Conservation (phyloP, 2,113 vertebrate genomes). For the Apodemus sylvaticus region DNA sequence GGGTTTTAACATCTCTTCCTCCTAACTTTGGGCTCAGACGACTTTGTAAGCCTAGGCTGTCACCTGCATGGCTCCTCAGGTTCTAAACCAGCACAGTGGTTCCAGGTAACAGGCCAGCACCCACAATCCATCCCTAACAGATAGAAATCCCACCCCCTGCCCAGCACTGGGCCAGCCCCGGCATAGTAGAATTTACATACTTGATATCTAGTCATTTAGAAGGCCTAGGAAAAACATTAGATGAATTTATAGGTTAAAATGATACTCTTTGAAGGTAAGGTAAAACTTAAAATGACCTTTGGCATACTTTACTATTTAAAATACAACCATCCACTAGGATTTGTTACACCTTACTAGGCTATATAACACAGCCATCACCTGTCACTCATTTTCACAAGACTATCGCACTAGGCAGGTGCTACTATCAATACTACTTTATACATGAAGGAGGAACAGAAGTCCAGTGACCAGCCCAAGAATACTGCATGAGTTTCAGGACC, state of each 20-base stretch:
- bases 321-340: background rate
- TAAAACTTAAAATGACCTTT: slow-evolving; percentile 11
- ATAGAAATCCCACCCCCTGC: background rate
- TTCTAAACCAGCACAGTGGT: background rate
- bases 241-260: slow-evolving; percentile 25
- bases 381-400: slow-evolving; percentile 26
- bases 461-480: slow-evolving; percentile 2
- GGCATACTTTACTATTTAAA: background rate
- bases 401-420: background rate
- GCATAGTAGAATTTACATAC: background rate
- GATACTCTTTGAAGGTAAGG: background rate
- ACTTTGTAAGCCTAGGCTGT: background rate
- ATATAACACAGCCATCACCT: background rate
- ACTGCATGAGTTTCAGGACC: background rate
- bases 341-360: slow-evolving; percentile 14
- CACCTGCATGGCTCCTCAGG: background rate
- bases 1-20: background rate
- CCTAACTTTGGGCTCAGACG: background rate
- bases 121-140: background rate
- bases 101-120: background rate
- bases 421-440: background rate
- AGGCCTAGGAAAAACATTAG: background rate
- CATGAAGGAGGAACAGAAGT: background rate
- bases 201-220: background rate
- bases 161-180: background rate